Evolutionary conservation across 2,888 invertebrate species (phyloP).

Genomic region (Hybos culiciformis): DNA sequence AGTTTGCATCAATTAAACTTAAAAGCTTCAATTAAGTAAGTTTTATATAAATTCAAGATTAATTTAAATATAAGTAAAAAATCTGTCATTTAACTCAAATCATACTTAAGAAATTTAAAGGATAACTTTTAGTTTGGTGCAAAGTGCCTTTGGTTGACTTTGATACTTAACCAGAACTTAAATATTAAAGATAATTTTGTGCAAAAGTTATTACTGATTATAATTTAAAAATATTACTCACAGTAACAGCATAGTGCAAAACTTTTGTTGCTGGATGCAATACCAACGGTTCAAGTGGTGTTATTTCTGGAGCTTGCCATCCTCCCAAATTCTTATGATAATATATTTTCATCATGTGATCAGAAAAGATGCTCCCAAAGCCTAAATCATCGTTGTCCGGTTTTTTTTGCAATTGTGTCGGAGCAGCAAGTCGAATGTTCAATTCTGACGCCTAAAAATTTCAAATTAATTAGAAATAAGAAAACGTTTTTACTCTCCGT

Average conservation of each 20-base stretch:
- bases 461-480: conserved; percentile 7
- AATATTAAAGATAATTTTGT: no score
- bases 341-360: conserved; percentile 88
- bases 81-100: no score
- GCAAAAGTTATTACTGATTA: no score
- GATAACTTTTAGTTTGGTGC: no score
- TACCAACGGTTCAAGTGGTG: conserved; percentile 74
- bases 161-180: no score
- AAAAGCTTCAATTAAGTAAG: no score
- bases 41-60: no score
- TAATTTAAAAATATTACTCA: conserved; percentile 39
- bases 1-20: no score
- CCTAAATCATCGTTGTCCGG: conserved; percentile 65
- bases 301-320: conserved; percentile 85
- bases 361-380: conserved; percentile 90
- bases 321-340: conserved; percentile 75
- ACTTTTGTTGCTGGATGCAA: conserved; percentile 95
- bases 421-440: conserved; percentile 58
- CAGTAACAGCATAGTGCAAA: conserved; percentile 90
- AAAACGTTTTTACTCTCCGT: background rate
- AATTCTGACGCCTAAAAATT: conserved; percentile 56
- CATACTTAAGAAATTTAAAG: no score
- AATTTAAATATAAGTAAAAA: no score
- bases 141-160: no score
- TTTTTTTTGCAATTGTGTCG: conserved; percentile 62